A percentile compares a stretch with the other conserved stretches of the same genome.
Evolutionary conservation across 2,113 vertebrate species (phyloP).

Genomic region (Brachyhypopomus gauderio): DNA sequence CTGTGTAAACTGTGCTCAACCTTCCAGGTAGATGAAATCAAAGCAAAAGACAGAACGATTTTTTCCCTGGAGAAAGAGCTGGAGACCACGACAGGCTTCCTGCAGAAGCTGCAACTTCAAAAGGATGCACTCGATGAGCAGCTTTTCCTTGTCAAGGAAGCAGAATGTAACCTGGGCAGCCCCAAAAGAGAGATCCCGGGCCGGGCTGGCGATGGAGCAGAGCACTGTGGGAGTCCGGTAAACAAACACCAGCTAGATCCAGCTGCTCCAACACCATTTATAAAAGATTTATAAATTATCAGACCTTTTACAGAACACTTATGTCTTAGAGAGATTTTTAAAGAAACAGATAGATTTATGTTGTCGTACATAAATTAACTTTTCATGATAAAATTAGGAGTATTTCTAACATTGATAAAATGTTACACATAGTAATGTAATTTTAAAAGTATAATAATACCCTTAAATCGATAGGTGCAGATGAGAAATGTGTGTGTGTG

Average conservation of each 20-base stretch:
- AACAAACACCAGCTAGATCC: constrained; percentile 47
- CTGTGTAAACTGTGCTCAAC: neutral
- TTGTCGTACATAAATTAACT: neutral
- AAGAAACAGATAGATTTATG: neutral
- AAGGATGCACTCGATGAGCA: constrained; percentile 97
- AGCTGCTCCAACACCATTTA: neutral
- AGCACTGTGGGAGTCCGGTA: constrained; percentile 96
- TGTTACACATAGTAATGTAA: neutral
- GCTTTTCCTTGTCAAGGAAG: constrained; percentile 95
- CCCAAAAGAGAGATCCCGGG: constrained; percentile 97
- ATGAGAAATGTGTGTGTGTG: neutral
- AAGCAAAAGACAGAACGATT: constrained; percentile 94
- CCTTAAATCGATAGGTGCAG: neutral
- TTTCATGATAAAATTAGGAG: neutral
- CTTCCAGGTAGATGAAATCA: constrained; percentile 95
- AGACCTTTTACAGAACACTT: no score
- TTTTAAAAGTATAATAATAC: neutral
- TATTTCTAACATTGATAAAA: neutral
- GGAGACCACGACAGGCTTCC: constrained; percentile 86
- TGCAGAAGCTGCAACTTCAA: constrained; percentile 94
- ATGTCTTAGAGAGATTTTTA: no score
- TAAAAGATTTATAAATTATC: neutral
- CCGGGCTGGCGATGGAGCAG: constrained; percentile 90
- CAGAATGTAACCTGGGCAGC: constrained; percentile 94
- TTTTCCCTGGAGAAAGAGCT: constrained; percentile 95